Evolutionary conservation across 92 coral and sea anemone species (phyloP).

Genomic region (Epizoanthus stellaris): DNA sequence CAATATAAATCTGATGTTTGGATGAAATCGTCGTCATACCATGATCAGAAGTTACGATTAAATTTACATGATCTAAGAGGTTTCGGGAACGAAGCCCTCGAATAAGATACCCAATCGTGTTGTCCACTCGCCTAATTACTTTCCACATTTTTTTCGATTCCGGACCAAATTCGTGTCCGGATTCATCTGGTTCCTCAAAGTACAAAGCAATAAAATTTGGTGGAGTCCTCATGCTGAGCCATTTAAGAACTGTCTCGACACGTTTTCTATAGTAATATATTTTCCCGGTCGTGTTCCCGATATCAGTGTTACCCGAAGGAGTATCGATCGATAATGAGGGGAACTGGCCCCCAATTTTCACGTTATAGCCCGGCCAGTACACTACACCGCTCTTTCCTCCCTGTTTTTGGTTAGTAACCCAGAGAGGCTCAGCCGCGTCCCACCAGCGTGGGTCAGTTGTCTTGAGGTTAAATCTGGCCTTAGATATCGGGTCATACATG

Average conservation of each 20-base stretch:
- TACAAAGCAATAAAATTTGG: slow-evolving; percentile 91
- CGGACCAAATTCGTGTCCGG: slow-evolving; percentile 75
- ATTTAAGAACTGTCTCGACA: slow-evolving; percentile 63
- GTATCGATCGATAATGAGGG: slow-evolving; percentile 62
- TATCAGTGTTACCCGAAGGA: slow-evolving; percentile 69
- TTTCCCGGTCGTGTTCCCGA: slow-evolving; percentile 64
- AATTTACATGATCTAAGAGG: slow-evolving; percentile 72
- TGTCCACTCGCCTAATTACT: slow-evolving; percentile 69
- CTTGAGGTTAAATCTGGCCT: slow-evolving; percentile 64
- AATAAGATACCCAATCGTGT: slow-evolving; percentile 71
- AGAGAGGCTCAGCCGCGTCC: slow-evolving; percentile 85
- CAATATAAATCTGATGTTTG: slow-evolving; percentile 62
- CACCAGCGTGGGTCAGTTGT: slow-evolving; percentile 89
- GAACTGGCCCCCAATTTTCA: slow-evolving; percentile 62
- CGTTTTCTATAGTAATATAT: slow-evolving; percentile 72
- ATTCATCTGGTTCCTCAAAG: slow-evolving; percentile 87
- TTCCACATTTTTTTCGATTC: slow-evolving; percentile 64
- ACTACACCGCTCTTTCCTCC: slow-evolving; percentile 83
- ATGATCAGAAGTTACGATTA: slow-evolving; percentile 87
- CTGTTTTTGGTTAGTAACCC: slow-evolving; percentile 88
- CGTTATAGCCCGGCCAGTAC: slow-evolving; percentile 91
- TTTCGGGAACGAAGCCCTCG: slow-evolving; percentile 46
- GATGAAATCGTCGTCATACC: slow-evolving; percentile 88
- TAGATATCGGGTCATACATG: slow-evolving; percentile 84
- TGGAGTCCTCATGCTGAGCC: slow-evolving; percentile 74